These are phyloP conservation scores for Sphaerodactylus townsendi DNA, from an alignment of 2,113 vertebrate genomes.

Conservation along the genomic window DNA sequence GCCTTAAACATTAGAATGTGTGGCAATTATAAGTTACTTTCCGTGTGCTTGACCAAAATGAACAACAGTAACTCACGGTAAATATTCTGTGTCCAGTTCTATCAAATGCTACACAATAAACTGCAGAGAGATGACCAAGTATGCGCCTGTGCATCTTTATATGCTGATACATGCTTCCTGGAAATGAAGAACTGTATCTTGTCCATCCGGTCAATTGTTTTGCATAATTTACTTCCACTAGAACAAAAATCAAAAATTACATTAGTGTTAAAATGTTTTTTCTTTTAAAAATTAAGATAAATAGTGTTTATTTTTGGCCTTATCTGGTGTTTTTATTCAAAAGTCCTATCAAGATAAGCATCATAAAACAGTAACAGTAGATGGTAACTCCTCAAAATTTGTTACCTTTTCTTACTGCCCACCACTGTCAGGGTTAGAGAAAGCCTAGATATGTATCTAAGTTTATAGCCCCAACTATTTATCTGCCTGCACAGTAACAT, in stretches of 20 bases:
- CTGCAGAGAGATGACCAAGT: conserved; percentile 95
- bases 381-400: too few species aligned
- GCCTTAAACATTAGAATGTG: background rate
- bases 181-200: conserved; percentile 86
- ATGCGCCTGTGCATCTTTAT: conserved; percentile 94
- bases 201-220: conserved; percentile 89
- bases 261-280: background rate
- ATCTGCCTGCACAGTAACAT: too few species aligned
- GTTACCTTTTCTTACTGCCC: too few species aligned
- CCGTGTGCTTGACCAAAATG: background rate
- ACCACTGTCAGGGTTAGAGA: too few species aligned
- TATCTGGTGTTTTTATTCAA: too few species aligned
- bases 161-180: conserved; percentile 90
- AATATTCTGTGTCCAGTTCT: conserved; percentile 97
- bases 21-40: background rate
- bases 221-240: conserved; percentile 89
- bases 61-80: conserved; percentile 84
- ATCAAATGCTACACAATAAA: conserved; percentile 98
- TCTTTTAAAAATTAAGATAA: background rate
- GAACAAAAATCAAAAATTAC: conserved; percentile 55
- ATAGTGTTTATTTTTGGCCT: too few species aligned
- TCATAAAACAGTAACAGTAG: too few species aligned
- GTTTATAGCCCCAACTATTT: too few species aligned
- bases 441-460: too few species aligned
- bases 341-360: too few species aligned